These are phyloP conservation scores for Drosophila eugracilis DNA, from an alignment of 1,140 invertebrate genomes.

Conservation along the genomic window DNA sequence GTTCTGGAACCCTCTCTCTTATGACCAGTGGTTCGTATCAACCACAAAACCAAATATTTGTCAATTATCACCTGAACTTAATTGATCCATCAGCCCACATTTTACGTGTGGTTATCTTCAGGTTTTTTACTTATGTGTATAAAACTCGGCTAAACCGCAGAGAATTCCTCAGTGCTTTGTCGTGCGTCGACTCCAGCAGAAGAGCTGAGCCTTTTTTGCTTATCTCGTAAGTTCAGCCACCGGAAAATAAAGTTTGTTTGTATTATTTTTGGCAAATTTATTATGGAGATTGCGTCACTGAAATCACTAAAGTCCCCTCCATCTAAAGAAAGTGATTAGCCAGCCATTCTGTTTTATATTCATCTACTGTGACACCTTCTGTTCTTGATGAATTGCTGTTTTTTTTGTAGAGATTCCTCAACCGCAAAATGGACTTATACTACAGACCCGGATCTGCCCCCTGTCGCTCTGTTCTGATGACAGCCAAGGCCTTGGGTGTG, in stretches of 20 bases:
- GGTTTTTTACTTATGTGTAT: constrained; percentile 5
- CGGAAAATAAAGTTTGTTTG: constrained; percentile 5
- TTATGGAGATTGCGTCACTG: constrained; percentile 38
- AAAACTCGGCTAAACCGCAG: constrained; percentile 17
- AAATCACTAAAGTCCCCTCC: not conserved
- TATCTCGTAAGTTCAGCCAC: constrained; percentile 16
- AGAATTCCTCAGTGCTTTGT: constrained; percentile 38
- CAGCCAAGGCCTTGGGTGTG: constrained; percentile 85
- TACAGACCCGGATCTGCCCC: constrained; percentile 89
- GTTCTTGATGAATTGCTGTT: constrained; percentile 12
- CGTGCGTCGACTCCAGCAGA: constrained; percentile 22
- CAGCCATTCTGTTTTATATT: constrained; percentile 7
- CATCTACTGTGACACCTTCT: constrained; percentile 20
- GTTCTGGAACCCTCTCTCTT: not conserved
- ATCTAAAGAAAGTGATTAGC: constrained; percentile 51
- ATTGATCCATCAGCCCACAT: constrained; percentile 45
- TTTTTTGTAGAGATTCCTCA: constrained; percentile 7
- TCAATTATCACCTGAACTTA: constrained; percentile 53
- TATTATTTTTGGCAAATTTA: constrained; percentile 15
- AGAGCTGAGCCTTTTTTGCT: not conserved
- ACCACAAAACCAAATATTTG: constrained; percentile 16
- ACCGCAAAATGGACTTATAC: constrained; percentile 86
- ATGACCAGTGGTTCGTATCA: not conserved
- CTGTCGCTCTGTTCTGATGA: constrained; percentile 86
- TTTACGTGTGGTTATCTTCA: constrained; percentile 12